These are phyloP conservation scores for Myotis myotis DNA, from an alignment of 2,797 vertebrate genomes.

Conservation along the genomic window DNA sequence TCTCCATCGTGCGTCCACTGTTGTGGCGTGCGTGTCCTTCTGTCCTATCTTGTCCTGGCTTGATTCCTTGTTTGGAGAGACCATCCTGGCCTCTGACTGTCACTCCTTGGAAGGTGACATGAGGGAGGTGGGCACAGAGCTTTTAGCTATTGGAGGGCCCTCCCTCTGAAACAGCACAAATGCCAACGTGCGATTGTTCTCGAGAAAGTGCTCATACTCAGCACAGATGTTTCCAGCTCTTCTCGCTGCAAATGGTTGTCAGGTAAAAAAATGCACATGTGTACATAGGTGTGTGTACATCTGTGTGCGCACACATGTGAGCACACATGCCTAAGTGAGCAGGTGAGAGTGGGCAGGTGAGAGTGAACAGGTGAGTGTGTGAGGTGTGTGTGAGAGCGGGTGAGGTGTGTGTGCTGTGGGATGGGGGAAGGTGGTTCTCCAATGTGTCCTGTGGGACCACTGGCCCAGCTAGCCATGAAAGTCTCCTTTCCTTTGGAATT, in stretches of 20 bases:
- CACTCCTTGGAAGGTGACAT: not conserved
- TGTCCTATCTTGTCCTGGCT: not conserved
- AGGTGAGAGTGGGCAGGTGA: not conserved
- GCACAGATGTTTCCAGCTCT: fast-evolving
- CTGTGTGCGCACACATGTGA: not conserved
- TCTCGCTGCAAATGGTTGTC: not conserved
- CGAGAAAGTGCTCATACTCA: fast-evolving
- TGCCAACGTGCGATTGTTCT: fast-evolving
- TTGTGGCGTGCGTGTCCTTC: not conserved
- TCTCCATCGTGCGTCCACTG: not conserved
- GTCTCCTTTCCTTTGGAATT: not conserved
- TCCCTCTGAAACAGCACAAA: not conserved
- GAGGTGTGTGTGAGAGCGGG: no score
- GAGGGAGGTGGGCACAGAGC: no score
- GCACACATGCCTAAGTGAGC: not conserved
- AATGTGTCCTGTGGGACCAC: fast-evolving
- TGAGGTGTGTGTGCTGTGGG: not conserved
- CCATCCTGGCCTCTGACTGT: not conserved
- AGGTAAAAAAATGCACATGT: not conserved
- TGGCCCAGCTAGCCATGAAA: not conserved
- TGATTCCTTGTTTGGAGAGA: not conserved
- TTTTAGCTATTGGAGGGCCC: not conserved
- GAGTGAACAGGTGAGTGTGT: not conserved
- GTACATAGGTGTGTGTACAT: not conserved
- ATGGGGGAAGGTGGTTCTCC: not conserved